Evolutionary conservation across 2,113 vertebrate genomes (phyloP).

Genomic region (Pavo muticus): DNA sequence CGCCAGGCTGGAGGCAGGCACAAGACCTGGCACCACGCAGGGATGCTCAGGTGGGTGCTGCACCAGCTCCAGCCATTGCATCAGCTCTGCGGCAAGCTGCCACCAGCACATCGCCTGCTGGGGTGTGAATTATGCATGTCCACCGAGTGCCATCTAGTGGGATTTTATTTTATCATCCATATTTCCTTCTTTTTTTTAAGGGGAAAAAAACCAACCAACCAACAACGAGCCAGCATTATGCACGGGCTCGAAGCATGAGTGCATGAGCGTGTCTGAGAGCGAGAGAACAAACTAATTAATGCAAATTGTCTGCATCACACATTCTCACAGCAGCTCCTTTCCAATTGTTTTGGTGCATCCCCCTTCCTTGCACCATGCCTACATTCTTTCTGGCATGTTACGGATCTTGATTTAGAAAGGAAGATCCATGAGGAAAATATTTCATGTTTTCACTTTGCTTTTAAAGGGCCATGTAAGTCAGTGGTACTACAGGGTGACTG

Average conservation of each 20-base stretch:
- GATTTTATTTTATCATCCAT: accelerated
- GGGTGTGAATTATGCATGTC: background rate
- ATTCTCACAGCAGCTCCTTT: background rate
- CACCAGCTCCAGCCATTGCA: background rate
- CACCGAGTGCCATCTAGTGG: constrained; percentile 68
- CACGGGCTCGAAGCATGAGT: background rate
- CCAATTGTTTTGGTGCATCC: background rate
- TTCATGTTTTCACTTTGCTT: background rate
- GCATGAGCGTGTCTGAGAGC: background rate
- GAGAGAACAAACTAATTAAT: background rate
- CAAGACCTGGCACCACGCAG: accelerated
- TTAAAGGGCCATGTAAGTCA: background rate
- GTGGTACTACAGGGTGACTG: accelerated
- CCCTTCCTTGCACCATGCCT: background rate
- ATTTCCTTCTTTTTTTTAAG: background rate
- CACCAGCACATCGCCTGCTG: accelerated
- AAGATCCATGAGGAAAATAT: background rate
- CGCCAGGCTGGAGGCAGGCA: background rate
- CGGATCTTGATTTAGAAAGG: background rate
- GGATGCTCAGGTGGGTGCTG: background rate
- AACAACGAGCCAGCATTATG: accelerated
- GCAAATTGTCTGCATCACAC: background rate
- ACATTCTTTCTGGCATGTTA: background rate
- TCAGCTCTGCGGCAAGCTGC: background rate
- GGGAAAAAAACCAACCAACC: background rate